Evolutionary conservation across 2,113 vertebrate species (phyloP).

Genomic region (Acrocephalus arundinaceus): DNA sequence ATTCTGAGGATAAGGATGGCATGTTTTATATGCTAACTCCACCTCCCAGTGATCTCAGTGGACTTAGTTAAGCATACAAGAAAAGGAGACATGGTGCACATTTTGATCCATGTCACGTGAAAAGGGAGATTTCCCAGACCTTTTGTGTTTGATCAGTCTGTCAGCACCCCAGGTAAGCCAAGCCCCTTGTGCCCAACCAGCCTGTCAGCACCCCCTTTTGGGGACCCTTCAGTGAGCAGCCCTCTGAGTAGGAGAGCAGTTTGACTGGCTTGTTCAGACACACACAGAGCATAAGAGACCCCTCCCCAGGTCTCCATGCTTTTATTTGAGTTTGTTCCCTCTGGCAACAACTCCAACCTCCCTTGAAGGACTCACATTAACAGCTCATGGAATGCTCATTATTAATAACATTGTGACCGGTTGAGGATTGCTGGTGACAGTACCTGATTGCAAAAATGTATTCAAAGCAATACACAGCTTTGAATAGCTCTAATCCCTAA

Average conservation of each 20-base stretch:
- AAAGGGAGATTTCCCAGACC: neutral
- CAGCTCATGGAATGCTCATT: neutral
- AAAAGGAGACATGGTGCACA: neutral
- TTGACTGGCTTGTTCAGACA: neutral
- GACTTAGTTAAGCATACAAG: neutral
- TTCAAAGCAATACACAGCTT: neutral
- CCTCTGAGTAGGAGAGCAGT: neutral
- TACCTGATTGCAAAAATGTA: neutral
- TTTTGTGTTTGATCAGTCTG: neutral
- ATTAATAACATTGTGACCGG: too few relatives aligned
- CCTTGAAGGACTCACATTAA: neutral
- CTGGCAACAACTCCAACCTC: neutral
- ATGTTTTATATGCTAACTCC: neutral
- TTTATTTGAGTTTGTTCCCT: neutral
- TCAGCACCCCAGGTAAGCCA: neutral
- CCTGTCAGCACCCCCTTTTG: neutral
- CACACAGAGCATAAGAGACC: neutral
- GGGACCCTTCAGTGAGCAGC: neutral
- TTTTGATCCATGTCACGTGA: neutral
- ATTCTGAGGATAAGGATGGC: neutral
- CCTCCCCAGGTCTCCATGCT: accelerated
- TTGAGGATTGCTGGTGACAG: neutral
- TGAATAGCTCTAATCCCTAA: neutral
- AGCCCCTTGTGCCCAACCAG: neutral
- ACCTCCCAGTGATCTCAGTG: neutral